phyloP scores from a whole-genome alignment of 2,113 vertebrate species.

The Hippocampus zosterae region DNA sequence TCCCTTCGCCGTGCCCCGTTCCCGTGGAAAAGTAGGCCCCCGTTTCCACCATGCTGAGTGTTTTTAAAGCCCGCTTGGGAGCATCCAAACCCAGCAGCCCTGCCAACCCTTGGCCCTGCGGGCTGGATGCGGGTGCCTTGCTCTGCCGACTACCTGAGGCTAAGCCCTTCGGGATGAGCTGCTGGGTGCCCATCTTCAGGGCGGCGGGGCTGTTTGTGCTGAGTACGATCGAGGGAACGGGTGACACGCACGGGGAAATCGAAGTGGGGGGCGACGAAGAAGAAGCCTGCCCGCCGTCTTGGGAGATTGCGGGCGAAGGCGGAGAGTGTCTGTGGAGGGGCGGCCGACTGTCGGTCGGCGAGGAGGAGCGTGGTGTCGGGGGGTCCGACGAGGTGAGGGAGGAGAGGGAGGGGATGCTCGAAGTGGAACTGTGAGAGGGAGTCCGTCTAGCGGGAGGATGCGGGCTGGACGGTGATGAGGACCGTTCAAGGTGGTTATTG shows the following conservation, averaged over 20 bases:
- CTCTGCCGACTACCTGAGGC: conserved; percentile 70
- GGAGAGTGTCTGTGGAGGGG: conserved; percentile 49
- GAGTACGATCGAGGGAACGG: conserved; percentile 67
- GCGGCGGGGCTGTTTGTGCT: conserved; percentile 85
- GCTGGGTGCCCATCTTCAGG: conserved; percentile 84
- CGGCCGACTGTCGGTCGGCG: conserved; percentile 49
- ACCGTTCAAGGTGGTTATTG: conserved; percentile 36
- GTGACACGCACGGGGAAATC: conserved; percentile 44
- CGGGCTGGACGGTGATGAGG: conserved; percentile 36
- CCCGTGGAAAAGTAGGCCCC: conserved; percentile 60
- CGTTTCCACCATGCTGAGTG: conserved; percentile 84
- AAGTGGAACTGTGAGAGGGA: conserved; percentile 58
- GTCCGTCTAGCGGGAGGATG: conserved; percentile 37
- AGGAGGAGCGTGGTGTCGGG: conserved; percentile 45
- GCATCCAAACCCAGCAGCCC: conserved; percentile 66
- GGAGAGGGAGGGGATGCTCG: conserved; percentile 48
- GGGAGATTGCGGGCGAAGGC: conserved; percentile 37
- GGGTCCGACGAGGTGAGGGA: conserved; percentile 58
- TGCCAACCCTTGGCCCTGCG: conserved; percentile 33
- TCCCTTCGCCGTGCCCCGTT: conserved; percentile 43
- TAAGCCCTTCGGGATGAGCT: conserved; percentile 84
- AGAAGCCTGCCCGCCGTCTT: conserved; percentile 58
- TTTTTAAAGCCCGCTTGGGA: conserved; percentile 68
- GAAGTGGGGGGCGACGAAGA: conserved; percentile 51
- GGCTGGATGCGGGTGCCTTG: conserved; percentile 50